Conservation (phyloP, 2,113 vertebrate species). For the Terrapene triunguis region DNA sequence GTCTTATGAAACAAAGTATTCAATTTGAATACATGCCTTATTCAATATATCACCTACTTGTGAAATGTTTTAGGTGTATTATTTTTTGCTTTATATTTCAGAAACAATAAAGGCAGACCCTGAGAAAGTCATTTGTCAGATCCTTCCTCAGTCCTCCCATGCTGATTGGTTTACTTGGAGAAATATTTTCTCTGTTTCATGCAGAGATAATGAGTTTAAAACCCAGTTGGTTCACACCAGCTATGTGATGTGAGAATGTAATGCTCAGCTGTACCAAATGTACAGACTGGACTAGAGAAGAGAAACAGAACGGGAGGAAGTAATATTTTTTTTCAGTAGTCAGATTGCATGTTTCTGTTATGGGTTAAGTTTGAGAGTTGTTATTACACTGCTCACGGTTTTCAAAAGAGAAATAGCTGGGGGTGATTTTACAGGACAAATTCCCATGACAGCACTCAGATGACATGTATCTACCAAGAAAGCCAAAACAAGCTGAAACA, state of each 20-base stretch:
- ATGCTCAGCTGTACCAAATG: fast-evolving
- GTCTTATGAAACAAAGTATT: too few relatives aligned
- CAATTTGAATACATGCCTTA: background rate
- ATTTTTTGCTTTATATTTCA: background rate
- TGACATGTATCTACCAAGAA: background rate
- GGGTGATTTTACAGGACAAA: background rate
- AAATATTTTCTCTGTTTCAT: conserved; percentile 28
- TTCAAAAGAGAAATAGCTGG: background rate
- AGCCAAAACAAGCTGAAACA: background rate
- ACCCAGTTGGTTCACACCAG: background rate
- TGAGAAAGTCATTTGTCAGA: background rate
- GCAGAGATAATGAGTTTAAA: conserved; percentile 30
- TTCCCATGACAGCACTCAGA: background rate
- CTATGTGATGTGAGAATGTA: fast-evolving
- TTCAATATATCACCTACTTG: background rate
- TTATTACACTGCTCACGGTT: background rate
- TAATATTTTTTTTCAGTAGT: too few relatives aligned
- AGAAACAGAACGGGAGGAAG: background rate
- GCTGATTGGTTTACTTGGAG: conserved; percentile 25
- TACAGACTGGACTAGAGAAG: background rate
- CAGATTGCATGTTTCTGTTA: background rate
- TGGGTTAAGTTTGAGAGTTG: background rate
- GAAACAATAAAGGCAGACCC: background rate
- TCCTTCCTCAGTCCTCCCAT: background rate
- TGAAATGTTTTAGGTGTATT: background rate